Conservation (phyloP, 2,113 vertebrate genomes). For the Atrichornis clamosus region DNA sequence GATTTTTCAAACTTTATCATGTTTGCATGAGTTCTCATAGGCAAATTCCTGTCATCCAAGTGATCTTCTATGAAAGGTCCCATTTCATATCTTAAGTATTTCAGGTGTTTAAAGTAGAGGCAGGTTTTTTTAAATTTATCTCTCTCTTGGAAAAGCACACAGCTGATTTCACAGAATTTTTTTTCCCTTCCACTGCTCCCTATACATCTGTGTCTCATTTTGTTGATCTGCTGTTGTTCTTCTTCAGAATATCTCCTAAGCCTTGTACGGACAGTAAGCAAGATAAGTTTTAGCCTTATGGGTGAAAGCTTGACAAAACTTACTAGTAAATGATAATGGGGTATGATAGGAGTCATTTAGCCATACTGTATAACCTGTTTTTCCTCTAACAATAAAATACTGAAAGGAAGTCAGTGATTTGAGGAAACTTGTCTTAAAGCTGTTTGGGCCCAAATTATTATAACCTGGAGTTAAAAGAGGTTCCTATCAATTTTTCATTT, state of each 20-base stretch:
- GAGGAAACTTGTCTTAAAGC: neutral
- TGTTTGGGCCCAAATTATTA: neutral
- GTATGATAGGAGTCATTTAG: neutral
- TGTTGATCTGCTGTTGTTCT: neutral
- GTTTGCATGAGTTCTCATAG: neutral
- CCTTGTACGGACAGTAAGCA: neutral
- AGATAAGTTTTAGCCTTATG: neutral
- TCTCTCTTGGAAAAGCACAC: neutral
- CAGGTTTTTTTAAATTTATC: neutral
- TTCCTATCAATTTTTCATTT: neutral
- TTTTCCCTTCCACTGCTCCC: neutral
- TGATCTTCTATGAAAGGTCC: neutral
- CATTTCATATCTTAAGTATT: neutral
- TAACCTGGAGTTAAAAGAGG: neutral
- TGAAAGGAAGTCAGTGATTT: neutral
- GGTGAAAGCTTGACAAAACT: neutral
- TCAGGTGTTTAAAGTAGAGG: neutral
- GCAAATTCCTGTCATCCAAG: neutral
- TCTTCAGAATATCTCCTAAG: neutral
- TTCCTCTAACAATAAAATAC: neutral
- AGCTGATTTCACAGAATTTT: neutral
- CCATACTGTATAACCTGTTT: neutral
- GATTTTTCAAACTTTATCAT: neutral
- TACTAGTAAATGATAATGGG: neutral
- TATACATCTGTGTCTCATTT: neutral